Evolutionary conservation across 2,888 invertebrate genomes (phyloP), one percentile per base, ranked within the genome.

Genomic region (Dicycla oo): DNA sequence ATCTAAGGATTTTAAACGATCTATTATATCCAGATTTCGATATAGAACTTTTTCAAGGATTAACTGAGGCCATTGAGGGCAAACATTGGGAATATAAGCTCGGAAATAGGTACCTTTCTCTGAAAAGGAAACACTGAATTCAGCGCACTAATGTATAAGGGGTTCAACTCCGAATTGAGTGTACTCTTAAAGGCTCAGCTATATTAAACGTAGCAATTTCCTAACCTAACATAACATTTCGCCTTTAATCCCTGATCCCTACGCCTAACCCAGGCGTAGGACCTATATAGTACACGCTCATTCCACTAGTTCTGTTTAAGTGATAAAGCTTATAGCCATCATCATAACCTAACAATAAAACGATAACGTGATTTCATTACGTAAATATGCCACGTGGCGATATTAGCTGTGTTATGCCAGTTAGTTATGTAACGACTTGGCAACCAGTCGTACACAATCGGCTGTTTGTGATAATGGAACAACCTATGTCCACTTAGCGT

Each of bases 381-480:
- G 66, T 58, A 54, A 60, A 54, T 10, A 10, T n/a, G 56, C 73
- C 65, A 73, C 40, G 23, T 73, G 72, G 72, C 72, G 43, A 26
- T 69, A 54, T 20, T 40, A 60, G 64, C 63, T 47, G 49, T 62
- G 58, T 74, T 69, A 56, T 69, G 40, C 45, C 18, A 20, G 69
- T 82, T n/a, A 20, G 69, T 82, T 84, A 84, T 73, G 43, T 78
- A 84, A 81, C 47, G 40, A 49, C 66, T 75, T 74, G 77, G 72
- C 81, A 74, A 78, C 72, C 34, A 40, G n/a, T 47, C 38, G 64
- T 53, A 63, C 64, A 77, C 51, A 74, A 71, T 38, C 69, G 26
- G 54, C n/a, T 69, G 73, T 81, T 80, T 81, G 72, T 56, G 77
- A 82, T 80, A 80, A 67, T 66, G 54, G 76, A 79, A 75, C 62